Percentiles rank a stretch among this genome's conserved stretches.
Conservation (phyloP, 2,888 invertebrate species). For the Apamea crenata region DNA sequence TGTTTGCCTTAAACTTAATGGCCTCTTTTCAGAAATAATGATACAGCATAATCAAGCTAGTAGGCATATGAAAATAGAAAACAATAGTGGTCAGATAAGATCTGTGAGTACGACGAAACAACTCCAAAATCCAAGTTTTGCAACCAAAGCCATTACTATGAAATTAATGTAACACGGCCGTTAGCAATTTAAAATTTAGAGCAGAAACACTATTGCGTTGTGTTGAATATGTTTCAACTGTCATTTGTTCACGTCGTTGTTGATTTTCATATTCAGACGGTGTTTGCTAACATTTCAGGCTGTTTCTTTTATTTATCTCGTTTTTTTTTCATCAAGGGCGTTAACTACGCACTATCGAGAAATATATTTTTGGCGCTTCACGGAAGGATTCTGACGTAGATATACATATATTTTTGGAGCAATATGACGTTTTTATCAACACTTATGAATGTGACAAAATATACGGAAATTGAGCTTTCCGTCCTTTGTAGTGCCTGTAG, state of each 20-base stretch:
- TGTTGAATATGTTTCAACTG: slow-evolving; percentile 77
- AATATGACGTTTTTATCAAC: slow-evolving; percentile 23
- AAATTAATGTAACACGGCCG: slow-evolving; percentile 84
- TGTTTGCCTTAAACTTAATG: too few relatives aligned
- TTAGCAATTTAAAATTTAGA: slow-evolving; percentile 85
- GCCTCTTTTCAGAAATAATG: slow-evolving; percentile 13
- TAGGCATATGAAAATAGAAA: slow-evolving; percentile 25
- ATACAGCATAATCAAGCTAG: slow-evolving; percentile 14
- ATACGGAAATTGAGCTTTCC: slow-evolving; percentile 19
- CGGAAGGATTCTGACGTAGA: slow-evolving; percentile 35
- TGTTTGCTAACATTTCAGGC: slow-evolving; percentile 71
- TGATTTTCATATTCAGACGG: slow-evolving; percentile 83
- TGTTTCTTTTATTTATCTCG: slow-evolving; percentile 47
- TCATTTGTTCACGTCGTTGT: slow-evolving; percentile 80
- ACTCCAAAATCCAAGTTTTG: slow-evolving; percentile 60
- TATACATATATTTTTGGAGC: slow-evolving; percentile 27
- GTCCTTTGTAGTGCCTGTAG: background rate
- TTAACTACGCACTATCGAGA: slow-evolving; percentile 54
- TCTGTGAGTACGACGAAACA: slow-evolving; percentile 48
- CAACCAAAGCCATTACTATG: slow-evolving; percentile 69
- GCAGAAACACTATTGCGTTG: slow-evolving; percentile 79
- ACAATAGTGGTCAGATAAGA: slow-evolving; percentile 65
- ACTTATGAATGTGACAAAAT: slow-evolving; percentile 10
- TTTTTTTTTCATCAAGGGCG: slow-evolving; percentile 62
- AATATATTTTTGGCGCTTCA: slow-evolving; percentile 38